These are phyloP conservation scores for Prionailurus bengalensis DNA, from an alignment of 2,113 vertebrate species.

Conservation along the genomic window DNA sequence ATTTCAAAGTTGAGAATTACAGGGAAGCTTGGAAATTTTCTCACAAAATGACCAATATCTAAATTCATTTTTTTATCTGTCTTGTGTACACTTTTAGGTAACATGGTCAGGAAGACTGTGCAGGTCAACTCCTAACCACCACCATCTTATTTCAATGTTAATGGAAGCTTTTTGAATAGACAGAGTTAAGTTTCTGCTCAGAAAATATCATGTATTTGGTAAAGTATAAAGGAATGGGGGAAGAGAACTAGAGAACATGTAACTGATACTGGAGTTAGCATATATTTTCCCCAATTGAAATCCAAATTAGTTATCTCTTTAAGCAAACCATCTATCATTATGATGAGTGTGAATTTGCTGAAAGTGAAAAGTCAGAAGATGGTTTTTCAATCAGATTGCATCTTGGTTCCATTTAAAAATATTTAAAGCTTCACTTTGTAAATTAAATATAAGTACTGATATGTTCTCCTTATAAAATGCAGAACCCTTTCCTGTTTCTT, in stretches of 20 bases:
- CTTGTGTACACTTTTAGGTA: neutral
- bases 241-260: neutral
- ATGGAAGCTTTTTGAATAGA: neutral
- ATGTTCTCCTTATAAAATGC: neutral
- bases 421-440: slow-evolving; percentile 41
- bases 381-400: neutral
- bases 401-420: neutral
- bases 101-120: neutral
- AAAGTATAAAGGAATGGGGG: neutral
- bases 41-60: neutral
- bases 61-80: neutral
- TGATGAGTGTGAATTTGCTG: neutral
- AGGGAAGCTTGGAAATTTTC: neutral
- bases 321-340: neutral
- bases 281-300: neutral
- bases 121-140: neutral
- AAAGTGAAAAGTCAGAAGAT: slow-evolving; percentile 34
- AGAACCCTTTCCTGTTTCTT: neutral
- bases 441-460: slow-evolving; percentile 54
- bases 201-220: neutral
- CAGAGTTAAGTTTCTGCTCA: neutral
- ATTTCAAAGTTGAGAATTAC: neutral
- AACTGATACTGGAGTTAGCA: neutral
- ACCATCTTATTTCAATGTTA: neutral
- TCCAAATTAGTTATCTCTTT: slow-evolving; percentile 33